Conservation (phyloP, 2,888 invertebrate species). For the Kuschelorhynchus macadamiae region DNA sequence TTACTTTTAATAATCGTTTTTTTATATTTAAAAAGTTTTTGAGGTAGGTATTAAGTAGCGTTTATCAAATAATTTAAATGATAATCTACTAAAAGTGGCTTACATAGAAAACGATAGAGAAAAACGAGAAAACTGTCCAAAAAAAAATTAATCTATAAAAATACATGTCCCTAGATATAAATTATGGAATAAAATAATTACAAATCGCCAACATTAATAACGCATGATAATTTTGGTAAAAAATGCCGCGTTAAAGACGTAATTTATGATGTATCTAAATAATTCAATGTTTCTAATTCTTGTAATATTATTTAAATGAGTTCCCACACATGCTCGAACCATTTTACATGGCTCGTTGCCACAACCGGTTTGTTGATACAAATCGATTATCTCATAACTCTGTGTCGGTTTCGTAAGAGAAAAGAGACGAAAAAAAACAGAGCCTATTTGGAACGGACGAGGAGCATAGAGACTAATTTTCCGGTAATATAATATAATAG, state of each 20-base stretch:
- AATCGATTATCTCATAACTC: constrained; percentile 29
- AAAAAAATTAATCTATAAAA: too few relatives aligned
- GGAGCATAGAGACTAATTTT: not conserved
- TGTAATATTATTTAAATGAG: constrained; percentile 36
- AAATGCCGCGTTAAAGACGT: constrained; percentile 25
- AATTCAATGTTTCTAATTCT: constrained; percentile 36
- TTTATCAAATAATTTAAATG: too few relatives aligned
- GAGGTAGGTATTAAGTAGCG: too few relatives aligned
- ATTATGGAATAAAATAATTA: not conserved
- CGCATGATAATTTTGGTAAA: constrained; percentile 22
- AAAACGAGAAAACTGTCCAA: too few relatives aligned
- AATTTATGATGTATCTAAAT: constrained; percentile 31
- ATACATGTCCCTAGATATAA: too few relatives aligned
- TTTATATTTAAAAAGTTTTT: too few relatives aligned
- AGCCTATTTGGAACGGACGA: constrained; percentile 8
- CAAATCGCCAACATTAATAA: constrained; percentile 13
- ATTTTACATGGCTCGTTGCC: constrained; percentile 24
- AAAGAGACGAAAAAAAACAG: not conserved
- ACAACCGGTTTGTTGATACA: constrained; percentile 32
- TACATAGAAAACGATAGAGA: too few relatives aligned
- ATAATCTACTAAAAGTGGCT: too few relatives aligned
- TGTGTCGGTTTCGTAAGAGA: constrained; percentile 16
- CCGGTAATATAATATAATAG: not conserved
- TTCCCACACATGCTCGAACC: constrained; percentile 29
- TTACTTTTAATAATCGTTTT: too few relatives aligned